Base-by-base conservation (phyloP, 2,888 invertebrate species). In the Macropis europaea region DNA sequence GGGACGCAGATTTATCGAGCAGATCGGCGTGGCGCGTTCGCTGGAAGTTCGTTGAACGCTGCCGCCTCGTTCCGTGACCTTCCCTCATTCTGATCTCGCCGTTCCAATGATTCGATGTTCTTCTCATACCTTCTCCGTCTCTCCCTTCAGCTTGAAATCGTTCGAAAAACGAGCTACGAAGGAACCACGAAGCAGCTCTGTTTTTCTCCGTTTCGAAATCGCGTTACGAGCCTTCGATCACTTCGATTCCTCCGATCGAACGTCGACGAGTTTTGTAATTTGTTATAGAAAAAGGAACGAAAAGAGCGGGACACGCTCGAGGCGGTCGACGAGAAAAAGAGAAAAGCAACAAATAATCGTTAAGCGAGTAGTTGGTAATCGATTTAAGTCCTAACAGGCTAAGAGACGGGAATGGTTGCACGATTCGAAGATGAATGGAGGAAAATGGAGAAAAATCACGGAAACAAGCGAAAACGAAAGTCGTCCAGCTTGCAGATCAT, bases 1-100 rank as follows among this genome's bases (percentile, higher is more conserved):
- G 47, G 61, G 52, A 60, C 56, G 69, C 57, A 22, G 59, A 69
- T 71, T 71, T 50, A 60, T 69, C 60, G 60, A 54, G 43, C 43
- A n/a, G 69, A 69, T 71, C 54, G 32, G 19, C 68, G 48, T 50
- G 38, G 34, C 47, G 61, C 63, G 67, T 34, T 50, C 42, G 60
- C 59, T 48, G 24, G 26, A 60, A 48, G 61, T 70, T 77, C 78
- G 54, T 56, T 60, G 62, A 63, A 59, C 63, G 52, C 70, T 17
- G 56, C 63, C 54, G 47, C 47, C 38, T 47, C 69, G 68, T 69
- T 67, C 69, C 68, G 68, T 66, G 60, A 69, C 74, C 69, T 64
- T 62, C 48, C 73, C 68, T 43, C 64, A 40, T 47, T 32, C 62
- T 56, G 53, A 77, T 71, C 66, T 57, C 34, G 48, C 66, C 60